Conservation (phyloP, 2,797 vertebrate genomes). For the Bucorvus abyssinicus region DNA sequence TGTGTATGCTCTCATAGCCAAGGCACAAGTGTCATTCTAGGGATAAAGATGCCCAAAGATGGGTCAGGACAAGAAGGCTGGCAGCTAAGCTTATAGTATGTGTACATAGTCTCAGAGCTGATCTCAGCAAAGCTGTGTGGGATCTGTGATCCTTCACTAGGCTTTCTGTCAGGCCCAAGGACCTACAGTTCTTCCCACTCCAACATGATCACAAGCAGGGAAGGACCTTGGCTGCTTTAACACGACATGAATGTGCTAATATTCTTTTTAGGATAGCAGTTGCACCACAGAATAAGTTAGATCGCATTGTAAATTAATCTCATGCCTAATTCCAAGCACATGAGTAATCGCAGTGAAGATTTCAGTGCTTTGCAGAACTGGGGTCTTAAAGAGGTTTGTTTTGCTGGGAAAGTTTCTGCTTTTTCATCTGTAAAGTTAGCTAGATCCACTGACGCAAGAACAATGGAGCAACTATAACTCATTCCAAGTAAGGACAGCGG, state of each 20-base stretch:
- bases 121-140: neutral
- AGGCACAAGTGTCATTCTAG: neutral
- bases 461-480: neutral
- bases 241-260: neutral
- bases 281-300: neutral
- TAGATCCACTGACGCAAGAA: neutral
- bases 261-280: neutral
- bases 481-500: neutral
- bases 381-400: neutral
- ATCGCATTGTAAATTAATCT: neutral
- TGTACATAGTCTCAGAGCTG: neutral
- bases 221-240: neutral
- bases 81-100: accelerated
- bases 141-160: neutral
- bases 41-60: neutral
- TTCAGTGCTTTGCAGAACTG: neutral
- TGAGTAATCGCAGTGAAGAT: neutral
- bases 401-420: neutral
- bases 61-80: neutral
- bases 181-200: neutral
- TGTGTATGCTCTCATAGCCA: neutral
- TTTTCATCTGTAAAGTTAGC: neutral
- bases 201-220: neutral
- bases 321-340: neutral
- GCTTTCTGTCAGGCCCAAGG: neutral